Evolutionary conservation across 2,113 vertebrate species (phyloP).

Genomic region (Pelmatolapia mariae): DNA sequence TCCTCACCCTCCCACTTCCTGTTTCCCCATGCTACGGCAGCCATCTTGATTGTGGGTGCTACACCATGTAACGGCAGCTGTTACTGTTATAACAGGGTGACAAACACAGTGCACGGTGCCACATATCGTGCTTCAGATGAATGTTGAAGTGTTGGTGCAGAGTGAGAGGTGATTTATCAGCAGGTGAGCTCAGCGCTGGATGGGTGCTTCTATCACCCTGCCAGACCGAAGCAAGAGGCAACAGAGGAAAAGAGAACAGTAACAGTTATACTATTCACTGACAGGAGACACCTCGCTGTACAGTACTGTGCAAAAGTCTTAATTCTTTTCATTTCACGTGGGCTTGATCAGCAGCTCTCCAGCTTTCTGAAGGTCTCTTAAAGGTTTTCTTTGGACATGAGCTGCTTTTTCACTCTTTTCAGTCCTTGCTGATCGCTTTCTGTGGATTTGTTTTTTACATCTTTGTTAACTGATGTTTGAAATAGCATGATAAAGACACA

Average conservation of each 20-base stretch:
- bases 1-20: not conserved
- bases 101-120: slow-evolving; percentile 6
- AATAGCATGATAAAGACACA: not conserved
- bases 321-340: not conserved
- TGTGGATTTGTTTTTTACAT: not conserved
- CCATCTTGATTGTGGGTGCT: slow-evolving; percentile 44
- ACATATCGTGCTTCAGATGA: slow-evolving; percentile 16
- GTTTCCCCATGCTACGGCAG: slow-evolving; percentile 9
- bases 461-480: not conserved
- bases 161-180: slow-evolving; percentile 8
- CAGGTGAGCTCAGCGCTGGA: not conserved
- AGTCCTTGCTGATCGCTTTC: not conserved
- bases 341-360: not conserved
- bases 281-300: not conserved
- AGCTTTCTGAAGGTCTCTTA: not conserved
- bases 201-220: not conserved
- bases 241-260: not conserved
- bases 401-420: not conserved
- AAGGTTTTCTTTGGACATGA: not conserved
- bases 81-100: slow-evolving; percentile 6
- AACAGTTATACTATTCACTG: not conserved
- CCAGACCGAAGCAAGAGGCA: not conserved
- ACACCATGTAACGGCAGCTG: slow-evolving; percentile 17
- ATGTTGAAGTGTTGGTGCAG: not conserved
- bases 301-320: not conserved